Percentiles rank a stretch among this genome's conserved stretches.
Evolutionary conservation across 2,888 invertebrate species (phyloP).

Genomic region (Ceriagrion tenellum): DNA sequence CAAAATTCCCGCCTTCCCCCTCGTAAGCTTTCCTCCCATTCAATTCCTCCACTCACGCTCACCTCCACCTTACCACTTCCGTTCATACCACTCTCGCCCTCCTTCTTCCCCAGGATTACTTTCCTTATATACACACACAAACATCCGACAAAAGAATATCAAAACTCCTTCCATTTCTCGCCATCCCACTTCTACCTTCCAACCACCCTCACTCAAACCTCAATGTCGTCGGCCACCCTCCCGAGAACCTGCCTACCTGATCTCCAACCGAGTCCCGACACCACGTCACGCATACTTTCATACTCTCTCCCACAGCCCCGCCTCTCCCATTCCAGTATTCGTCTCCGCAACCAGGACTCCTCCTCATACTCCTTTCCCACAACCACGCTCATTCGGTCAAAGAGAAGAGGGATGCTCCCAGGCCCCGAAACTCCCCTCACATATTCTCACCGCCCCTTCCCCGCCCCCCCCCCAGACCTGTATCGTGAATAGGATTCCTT

Average conservation of each 20-base stretch:
- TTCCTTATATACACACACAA: not conserved
- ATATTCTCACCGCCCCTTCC: not conserved
- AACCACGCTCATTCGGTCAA: not conserved
- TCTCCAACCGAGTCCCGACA: not conserved
- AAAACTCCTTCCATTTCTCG: not conserved
- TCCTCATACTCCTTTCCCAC: too few relatives aligned
- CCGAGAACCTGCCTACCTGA: not conserved
- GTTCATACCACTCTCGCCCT: not conserved
- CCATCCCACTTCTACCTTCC: not conserved
- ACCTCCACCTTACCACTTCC: not conserved
- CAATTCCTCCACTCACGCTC: not conserved
- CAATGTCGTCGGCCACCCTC: not conserved
- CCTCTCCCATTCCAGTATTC: not conserved
- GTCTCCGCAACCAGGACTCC: too few relatives aligned
- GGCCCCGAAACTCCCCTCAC: not conserved
- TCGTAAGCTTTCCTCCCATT: too few relatives aligned
- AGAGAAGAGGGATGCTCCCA: not conserved
- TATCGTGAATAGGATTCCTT: constrained; percentile 11
- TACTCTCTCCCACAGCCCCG: not conserved
- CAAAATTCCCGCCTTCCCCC: not conserved
- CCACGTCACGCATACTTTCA: not conserved
- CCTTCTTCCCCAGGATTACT: not conserved
- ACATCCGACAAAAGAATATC: not conserved
- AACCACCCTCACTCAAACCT: not conserved
- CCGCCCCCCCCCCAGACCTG: not conserved